A percentile compares a stretch with the other conserved stretches of the same genome.
phyloP scores from a whole-genome alignment of 2,113 vertebrate genomes.

The Menura novaehollandiae region DNA sequence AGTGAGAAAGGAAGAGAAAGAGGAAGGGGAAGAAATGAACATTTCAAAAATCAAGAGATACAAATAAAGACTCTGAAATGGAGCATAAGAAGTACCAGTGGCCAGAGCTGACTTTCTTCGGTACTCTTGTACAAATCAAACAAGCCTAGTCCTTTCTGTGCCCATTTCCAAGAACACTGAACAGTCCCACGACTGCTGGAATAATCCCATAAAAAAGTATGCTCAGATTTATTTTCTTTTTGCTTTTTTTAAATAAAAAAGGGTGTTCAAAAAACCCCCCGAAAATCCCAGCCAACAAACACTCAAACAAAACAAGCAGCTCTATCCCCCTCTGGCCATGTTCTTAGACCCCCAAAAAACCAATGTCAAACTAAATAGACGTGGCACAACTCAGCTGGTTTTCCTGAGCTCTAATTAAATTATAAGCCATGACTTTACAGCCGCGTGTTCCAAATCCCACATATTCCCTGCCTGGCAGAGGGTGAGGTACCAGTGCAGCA shows the following conservation, averaged over 20 bases:
- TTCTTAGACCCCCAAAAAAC: slow-evolving; percentile 41
- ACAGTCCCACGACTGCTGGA: not conserved
- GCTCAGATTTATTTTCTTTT: not conserved
- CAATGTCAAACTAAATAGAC: slow-evolving; percentile 9
- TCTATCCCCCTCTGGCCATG: slow-evolving; percentile 10
- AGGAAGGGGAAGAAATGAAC: not conserved
- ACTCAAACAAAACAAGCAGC: not conserved
- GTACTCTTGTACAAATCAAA: not conserved
- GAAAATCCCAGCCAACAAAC: not conserved
- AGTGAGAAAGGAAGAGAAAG: not conserved
- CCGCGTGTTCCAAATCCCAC: not conserved
- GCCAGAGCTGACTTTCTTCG: not conserved
- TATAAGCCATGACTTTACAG: slow-evolving; percentile 37
- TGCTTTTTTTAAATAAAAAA: not conserved
- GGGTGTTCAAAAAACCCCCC: rapidly evolving
- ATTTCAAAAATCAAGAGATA: not conserved
- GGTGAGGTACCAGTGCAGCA: not conserved
- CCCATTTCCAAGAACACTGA: not conserved
- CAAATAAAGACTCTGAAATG: not conserved
- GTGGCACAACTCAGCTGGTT: slow-evolving; percentile 15
- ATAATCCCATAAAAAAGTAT: slow-evolving; percentile 20
- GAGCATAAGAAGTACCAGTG: not conserved
- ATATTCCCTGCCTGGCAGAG: not conserved
- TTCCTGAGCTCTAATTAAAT: slow-evolving; percentile 47
- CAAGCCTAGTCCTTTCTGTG: not conserved